Conservation (phyloP, 2,797 vertebrate species). For the Eulemur coronatus region DNA sequence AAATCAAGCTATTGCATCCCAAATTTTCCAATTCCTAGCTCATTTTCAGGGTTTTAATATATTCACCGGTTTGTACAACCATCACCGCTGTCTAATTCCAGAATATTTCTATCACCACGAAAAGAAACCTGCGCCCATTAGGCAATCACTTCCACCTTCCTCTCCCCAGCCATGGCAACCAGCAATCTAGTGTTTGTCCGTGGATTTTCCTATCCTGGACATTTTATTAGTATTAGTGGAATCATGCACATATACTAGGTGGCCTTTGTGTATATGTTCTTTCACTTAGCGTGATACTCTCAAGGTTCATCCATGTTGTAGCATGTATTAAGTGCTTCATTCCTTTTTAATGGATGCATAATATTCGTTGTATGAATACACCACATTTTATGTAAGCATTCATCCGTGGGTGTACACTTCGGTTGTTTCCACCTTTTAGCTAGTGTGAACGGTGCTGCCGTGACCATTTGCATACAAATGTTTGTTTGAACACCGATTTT, state of each 20-base stretch:
- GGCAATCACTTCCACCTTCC: no score
- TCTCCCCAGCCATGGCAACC: no score
- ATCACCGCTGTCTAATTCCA: neutral
- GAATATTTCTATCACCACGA: neutral
- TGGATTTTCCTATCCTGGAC: neutral
- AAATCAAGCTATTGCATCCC: neutral
- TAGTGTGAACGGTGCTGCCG: neutral
- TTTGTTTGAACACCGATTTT: neutral
- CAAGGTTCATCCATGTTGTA: neutral
- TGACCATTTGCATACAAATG: fast-evolving
- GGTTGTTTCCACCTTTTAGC: neutral
- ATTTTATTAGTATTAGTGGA: neutral
- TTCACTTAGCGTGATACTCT: neutral
- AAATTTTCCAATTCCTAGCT: neutral
- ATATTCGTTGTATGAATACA: fast-evolving
- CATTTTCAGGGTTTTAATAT: neutral
- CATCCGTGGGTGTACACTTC: no score
- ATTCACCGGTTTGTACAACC: neutral
- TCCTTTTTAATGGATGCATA: neutral
- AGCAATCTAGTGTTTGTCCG: neutral
- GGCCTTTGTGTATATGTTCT: no score
- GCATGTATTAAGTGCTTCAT: neutral
- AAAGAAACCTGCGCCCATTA: neutral
- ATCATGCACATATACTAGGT: no score
- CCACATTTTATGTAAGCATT: no score